Percentiles rank a stretch among this genome's conserved stretches.
phyloP scores from a whole-genome alignment of 2,888 invertebrate species.

The Brenthis hecate region DNA sequence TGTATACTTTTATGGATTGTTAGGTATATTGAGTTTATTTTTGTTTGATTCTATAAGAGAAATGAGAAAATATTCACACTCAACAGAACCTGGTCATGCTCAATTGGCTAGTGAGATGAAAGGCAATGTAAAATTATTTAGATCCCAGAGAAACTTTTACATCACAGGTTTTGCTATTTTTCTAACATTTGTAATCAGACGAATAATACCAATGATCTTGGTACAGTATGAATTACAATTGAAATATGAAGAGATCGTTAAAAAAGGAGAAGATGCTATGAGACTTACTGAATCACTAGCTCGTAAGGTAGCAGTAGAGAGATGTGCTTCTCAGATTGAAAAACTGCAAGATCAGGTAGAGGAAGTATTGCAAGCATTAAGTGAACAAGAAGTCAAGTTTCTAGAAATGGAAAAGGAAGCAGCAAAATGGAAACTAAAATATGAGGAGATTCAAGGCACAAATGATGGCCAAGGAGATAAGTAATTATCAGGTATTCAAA shows the following conservation, averaged over 20 bases:
- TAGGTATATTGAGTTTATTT: conserved; percentile 84
- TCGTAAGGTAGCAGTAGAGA: conserved; percentile 49
- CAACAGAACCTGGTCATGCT: conserved; percentile 59
- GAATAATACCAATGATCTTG: conserved; percentile 84
- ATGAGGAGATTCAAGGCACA: conserved; percentile 48
- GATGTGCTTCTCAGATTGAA: conserved; percentile 44
- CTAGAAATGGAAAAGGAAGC: conserved; percentile 56
- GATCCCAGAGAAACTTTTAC: conserved; percentile 91
- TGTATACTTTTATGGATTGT: conserved; percentile 85
- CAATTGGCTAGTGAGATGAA: conserved; percentile 85
- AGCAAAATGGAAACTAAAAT: conserved; percentile 57
- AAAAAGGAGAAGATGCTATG: conserved; percentile 86
- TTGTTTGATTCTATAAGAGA: conserved; percentile 88
- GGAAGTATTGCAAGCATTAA: conserved; percentile 48
- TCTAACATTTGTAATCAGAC: conserved; percentile 85
- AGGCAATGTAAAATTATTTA: conserved; percentile 86
- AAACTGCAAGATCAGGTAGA: conserved; percentile 53
- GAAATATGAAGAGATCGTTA: conserved; percentile 85
- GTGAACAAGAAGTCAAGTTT: conserved; percentile 50
- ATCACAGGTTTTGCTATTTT: conserved; percentile 90
- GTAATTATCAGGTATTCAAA: conserved; percentile 33
- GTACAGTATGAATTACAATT: conserved; percentile 84
- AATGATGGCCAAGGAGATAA: conserved; percentile 49
- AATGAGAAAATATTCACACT: conserved; percentile 85
- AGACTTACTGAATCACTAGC: conserved; percentile 60